Evolutionary conservation across 2,888 invertebrate species (phyloP).

Genomic region (Ptilodon capucinus): DNA sequence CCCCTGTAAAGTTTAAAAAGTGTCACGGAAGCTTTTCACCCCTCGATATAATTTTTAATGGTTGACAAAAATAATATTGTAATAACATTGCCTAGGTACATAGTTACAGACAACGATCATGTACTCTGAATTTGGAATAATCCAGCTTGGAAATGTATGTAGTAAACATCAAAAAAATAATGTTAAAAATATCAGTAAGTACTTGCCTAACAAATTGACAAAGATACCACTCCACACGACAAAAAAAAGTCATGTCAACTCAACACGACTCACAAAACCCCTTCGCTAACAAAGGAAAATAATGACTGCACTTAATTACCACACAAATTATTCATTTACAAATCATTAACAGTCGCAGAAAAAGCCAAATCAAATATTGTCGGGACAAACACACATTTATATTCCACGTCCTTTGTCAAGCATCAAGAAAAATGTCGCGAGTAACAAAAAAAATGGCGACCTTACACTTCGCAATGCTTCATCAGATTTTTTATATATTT

Average conservation of each 20-base stretch:
- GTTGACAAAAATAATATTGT: too few relatives aligned
- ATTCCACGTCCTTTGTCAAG: conserved; percentile 62
- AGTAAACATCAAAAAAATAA: too few relatives aligned
- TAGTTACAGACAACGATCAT: too few relatives aligned
- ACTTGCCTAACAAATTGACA: too few relatives aligned
- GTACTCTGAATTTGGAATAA: too few relatives aligned
- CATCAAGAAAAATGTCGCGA: conserved; percentile 62
- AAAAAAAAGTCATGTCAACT: background rate
- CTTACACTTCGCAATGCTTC: conserved; percentile 64
- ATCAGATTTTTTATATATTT: conserved; percentile 71
- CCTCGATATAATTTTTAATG: too few relatives aligned
- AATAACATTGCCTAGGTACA: too few relatives aligned
- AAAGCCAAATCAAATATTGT: conserved; percentile 57
- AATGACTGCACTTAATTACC: conserved; percentile 51
- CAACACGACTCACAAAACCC: background rate
- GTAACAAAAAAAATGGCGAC: conserved; percentile 43
- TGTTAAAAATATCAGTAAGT: too few relatives aligned
- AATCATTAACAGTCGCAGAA: conserved; percentile 47
- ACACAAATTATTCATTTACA: conserved; percentile 68
- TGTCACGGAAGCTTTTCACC: too few relatives aligned
- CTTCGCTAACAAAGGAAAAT: conserved; percentile 36
- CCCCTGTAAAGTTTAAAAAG: too few relatives aligned
- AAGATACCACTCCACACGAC: conserved; percentile 20
- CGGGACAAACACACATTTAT: conserved; percentile 61
- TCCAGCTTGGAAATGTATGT: too few relatives aligned